Evolutionary conservation across 2,797 vertebrate species (phyloP), one percentile per base, ranked within the genome.

Genomic region (Bradypodion ventrale): DNA sequence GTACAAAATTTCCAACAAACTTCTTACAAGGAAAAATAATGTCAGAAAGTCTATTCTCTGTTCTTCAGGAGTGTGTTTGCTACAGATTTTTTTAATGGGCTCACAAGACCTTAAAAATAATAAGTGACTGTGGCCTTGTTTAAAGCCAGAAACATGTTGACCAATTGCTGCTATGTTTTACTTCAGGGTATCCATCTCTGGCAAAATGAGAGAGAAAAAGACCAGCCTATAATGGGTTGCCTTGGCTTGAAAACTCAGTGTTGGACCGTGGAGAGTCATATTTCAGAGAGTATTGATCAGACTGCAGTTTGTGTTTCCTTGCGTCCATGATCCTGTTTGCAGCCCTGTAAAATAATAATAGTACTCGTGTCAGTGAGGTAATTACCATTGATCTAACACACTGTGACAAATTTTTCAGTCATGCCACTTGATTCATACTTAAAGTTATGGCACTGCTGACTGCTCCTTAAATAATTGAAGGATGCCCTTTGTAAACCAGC

Each of bases 261-360:
- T 94, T 95, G 96, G 96, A 95, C 97, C 96, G 0, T 78, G 86
- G 97, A 97, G 97, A 97, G 97, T 96, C 97, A 98, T 98, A 98
- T 97, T 97, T 98, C 96, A 97, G 92, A 90, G 94, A 94, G 95
- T 97, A 98, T 98, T 96, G 98, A 98, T 98, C 96, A 97, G 97
- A 90, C 91, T 91, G 94, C 95, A 94, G 94, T 94, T 95, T 95
- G 94, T 95, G 93, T 95, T 96, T 95, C 93, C 94, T 94, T 93
- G 93, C 91, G 93, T 94, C 94, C 94, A 91, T 94, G 94, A 95
- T 95, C 96, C 97, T 96, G 97, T 97, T 97, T 97, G 96, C 98
- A 97, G 97, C 97, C 97, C 97, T 98, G 98, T 98, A 98, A 98
- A 97, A 97, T 98, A 98, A 98, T 98, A 98, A 98, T 97, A 97